These are phyloP conservation scores for Diplogasteroides magnus DNA, from an alignment of 1,140 invertebrate genomes.

Conservation along the genomic window DNA sequence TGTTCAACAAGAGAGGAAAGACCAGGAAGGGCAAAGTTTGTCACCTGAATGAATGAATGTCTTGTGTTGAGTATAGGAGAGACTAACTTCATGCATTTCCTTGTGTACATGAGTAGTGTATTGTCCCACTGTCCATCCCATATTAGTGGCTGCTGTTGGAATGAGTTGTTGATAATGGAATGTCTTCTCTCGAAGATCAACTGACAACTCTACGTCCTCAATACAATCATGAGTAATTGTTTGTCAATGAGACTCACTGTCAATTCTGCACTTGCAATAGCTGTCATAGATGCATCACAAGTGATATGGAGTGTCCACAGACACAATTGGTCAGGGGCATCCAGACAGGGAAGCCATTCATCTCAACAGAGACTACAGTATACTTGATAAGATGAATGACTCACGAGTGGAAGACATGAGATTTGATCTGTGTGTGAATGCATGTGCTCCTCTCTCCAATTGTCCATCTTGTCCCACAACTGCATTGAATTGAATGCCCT, in stretches of 20 bases:
- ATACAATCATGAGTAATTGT: background rate
- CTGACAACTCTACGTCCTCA: slow-evolving; percentile 23
- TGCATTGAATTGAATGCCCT: slow-evolving; percentile 32
- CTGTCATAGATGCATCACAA: slow-evolving; percentile 17
- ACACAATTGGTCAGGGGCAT: slow-evolving; percentile 23
- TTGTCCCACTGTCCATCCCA: slow-evolving; percentile 49
- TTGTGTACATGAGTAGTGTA: slow-evolving; percentile 41
- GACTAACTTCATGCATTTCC: slow-evolving; percentile 44
- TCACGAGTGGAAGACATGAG: background rate
- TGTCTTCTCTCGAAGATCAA: slow-evolving; percentile 33
- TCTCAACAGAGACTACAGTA: background rate
- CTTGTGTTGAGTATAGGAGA: slow-evolving; percentile 10
- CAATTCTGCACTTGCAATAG: slow-evolving; percentile 23
- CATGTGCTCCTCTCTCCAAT: slow-evolving; percentile 21
- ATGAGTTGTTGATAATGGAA: slow-evolving; percentile 41
- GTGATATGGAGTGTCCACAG: slow-evolving; percentile 29
- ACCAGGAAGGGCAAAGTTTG: slow-evolving; percentile 41
- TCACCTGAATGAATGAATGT: too few species aligned
- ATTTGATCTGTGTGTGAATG: slow-evolving; percentile 29
- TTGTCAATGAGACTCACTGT: too few species aligned
- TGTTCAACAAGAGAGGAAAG: slow-evolving; percentile 47
- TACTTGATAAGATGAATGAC: background rate
- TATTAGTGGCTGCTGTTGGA: slow-evolving; percentile 48
- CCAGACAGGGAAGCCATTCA: slow-evolving; percentile 35
- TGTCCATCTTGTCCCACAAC: slow-evolving; percentile 10